Conservation (phyloP, 2,888 invertebrate genomes). For the Mythimna impura region DNA sequence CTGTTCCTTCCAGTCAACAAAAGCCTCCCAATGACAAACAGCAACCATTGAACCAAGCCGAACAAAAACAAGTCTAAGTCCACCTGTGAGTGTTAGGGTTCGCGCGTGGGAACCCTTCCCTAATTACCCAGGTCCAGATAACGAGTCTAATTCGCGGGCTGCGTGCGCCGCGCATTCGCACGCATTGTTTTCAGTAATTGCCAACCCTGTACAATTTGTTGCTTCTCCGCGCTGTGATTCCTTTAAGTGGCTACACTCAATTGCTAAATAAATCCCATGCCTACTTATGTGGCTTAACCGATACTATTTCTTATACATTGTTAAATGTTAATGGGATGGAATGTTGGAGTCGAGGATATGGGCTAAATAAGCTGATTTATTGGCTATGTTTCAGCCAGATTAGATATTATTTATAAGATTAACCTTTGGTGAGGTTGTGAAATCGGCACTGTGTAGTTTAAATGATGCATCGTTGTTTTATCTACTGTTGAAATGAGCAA, state of each 20-base stretch:
- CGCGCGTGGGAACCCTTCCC: conserved; percentile 87
- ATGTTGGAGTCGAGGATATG: conserved; percentile 56
- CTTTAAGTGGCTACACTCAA: conserved; percentile 89
- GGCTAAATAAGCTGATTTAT: conserved; percentile 58
- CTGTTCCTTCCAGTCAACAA: conserved; percentile 5
- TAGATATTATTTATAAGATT: conserved; percentile 62
- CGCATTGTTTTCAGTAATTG: conserved; percentile 90
- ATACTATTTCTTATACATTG: conserved; percentile 70
- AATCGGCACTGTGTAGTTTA: conserved; percentile 40
- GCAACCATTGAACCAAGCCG: conserved; percentile 44
- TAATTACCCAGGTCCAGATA: conserved; percentile 87
- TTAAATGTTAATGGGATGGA: conserved; percentile 69
- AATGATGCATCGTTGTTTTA: conserved; percentile 19
- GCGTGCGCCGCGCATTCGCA: conserved; percentile 89
- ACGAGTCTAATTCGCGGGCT: conserved; percentile 89
- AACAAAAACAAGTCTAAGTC: conserved; percentile 59
- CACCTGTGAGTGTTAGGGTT: conserved; percentile 75
- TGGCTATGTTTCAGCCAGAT: conserved; percentile 50
- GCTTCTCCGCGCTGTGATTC: conserved; percentile 88
- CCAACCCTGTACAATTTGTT: conserved; percentile 90
- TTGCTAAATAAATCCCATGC: conserved; percentile 87
- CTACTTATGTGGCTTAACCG: conserved; percentile 69
- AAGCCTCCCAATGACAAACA: conserved; percentile 33
- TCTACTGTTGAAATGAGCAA: conserved; percentile 7
- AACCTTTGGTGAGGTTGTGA: conserved; percentile 49